Base-by-base conservation (phyloP, 37 sponge, comb jelly and placozoan species). In the Axinella damicornis region DNA sequence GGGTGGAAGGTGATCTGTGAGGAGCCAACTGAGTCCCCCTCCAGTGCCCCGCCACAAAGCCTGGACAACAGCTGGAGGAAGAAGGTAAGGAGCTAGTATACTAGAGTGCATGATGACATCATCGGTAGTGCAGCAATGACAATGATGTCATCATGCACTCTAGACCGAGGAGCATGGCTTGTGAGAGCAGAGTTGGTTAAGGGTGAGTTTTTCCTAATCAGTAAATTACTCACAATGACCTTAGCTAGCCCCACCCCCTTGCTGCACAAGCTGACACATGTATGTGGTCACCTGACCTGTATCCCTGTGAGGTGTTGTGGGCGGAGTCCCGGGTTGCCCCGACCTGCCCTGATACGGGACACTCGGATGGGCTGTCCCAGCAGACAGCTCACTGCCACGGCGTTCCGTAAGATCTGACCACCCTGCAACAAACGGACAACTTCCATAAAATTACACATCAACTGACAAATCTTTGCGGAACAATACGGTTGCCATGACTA, bases 351-450 rank as follows among this genome's bases (percentile, higher is more conserved):
- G 22, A 98, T 94, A 31, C 81, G 83, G 52, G 66, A 59, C 66
- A 98, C 71, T 53, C 65, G 82, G 35, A 98, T 70, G 20, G 96
- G 91, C 34, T 79, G 87, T 12, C 80, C 15, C 65, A 94, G 57
- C 16, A 98, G 24, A 72, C 96, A 95, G 54, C 91, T 83, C 52
- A 91, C 57, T 24, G 98, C 87, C 53, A 86, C 83, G 15, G 93
- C 76, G 65, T 71, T 98, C 9, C 98, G 86, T 35, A 98, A 69
- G 38, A 98, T 96, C 91, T 98, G 98, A 20, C 98, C 96, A 32
- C 98, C 98, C 92, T 95, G n/a, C n/a, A n/a, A n/a, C n/a, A n/a
- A n/a, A n/a, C n/a, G n/a, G n/a, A n/a, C n/a, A n/a, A n/a, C n/a
- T n/a, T n/a, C n/a, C n/a, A n/a, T n/a, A n/a, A n/a, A n/a, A n/a